These are phyloP conservation scores for Sciurus carolinensis DNA, from an alignment of 2,797 vertebrate genomes.

Conservation along the genomic window DNA sequence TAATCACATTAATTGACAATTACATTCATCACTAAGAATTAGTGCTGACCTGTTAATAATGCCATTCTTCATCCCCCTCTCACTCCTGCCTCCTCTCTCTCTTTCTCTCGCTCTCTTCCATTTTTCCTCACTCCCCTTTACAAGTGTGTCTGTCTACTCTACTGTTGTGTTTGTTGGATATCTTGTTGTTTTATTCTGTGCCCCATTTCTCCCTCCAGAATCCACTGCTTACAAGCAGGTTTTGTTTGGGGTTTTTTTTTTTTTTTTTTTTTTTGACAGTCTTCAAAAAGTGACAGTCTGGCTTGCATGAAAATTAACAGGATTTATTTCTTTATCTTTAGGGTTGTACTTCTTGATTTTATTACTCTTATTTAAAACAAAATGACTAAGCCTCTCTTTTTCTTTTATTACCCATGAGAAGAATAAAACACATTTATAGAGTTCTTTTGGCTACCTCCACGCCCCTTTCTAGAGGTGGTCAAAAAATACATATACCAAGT, in stretches of 20 bases:
- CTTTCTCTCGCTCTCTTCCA: no score
- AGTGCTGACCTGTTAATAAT: neutral
- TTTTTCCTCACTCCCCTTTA: neutral
- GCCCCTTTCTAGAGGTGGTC: neutral
- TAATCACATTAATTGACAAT: neutral
- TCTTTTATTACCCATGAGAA: neutral
- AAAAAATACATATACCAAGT: neutral
- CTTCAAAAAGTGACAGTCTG: conserved; percentile 28
- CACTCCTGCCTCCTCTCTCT: no score
- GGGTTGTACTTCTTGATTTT: neutral
- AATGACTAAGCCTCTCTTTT: conserved; percentile 10
- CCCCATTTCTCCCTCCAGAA: conserved; percentile 5
- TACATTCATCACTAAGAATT: neutral
- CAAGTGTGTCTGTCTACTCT: neutral
- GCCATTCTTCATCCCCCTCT: no score
- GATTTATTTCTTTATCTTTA: conserved; percentile 34
- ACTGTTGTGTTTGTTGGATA: neutral
- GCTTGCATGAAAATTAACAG: conserved; percentile 16
- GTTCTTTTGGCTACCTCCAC: neutral
- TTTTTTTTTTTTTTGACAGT: conserved; percentile 11
- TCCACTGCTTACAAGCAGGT: neutral
- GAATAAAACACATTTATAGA: neutral
- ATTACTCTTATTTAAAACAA: conserved; percentile 43
- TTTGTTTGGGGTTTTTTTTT: neutral
- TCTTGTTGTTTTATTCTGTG: neutral